Percentiles rank a stretch among this genome's conserved stretches.
These are phyloP conservation scores for Ormyrus labotus DNA, from an alignment of 2,888 invertebrate genomes.

Conservation along the genomic window DNA sequence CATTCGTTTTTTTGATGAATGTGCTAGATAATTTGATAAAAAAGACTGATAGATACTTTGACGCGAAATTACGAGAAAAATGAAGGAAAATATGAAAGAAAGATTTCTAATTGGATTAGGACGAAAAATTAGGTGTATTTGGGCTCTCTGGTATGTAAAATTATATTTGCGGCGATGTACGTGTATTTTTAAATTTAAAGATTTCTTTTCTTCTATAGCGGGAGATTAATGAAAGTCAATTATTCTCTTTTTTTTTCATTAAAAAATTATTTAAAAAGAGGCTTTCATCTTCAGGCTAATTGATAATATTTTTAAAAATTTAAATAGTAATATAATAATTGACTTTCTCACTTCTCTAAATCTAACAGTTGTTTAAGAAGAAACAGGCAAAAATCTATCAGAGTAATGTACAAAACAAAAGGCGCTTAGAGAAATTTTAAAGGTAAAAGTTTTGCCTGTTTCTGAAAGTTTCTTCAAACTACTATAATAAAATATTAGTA, in stretches of 20 bases:
- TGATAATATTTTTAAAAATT: no score
- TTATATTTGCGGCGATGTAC: no score
- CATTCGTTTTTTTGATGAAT: constrained; percentile 37
- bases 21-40: constrained; percentile 39
- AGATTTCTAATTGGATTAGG: background rate
- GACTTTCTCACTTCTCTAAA: no score
- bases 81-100: background rate
- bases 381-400: background rate
- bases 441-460: constrained; percentile 1
- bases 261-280: no score
- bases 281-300: no score
- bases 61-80: constrained; percentile 17
- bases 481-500: background rate
- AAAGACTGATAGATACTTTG: constrained; percentile 47
- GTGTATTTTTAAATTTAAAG: no score
- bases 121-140: background rate
- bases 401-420: background rate
- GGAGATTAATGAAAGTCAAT: no score
- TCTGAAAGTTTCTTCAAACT: background rate
- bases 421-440: background rate
- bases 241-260: no score
- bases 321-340: no score
- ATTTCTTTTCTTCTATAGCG: no score
- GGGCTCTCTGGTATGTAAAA: no score
- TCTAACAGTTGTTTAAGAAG: background rate